A percentile compares a stretch with the other conserved stretches of the same genome.
Evolutionary conservation across 2,797 vertebrate genomes (phyloP).

Genomic region (Morus bassanus): DNA sequence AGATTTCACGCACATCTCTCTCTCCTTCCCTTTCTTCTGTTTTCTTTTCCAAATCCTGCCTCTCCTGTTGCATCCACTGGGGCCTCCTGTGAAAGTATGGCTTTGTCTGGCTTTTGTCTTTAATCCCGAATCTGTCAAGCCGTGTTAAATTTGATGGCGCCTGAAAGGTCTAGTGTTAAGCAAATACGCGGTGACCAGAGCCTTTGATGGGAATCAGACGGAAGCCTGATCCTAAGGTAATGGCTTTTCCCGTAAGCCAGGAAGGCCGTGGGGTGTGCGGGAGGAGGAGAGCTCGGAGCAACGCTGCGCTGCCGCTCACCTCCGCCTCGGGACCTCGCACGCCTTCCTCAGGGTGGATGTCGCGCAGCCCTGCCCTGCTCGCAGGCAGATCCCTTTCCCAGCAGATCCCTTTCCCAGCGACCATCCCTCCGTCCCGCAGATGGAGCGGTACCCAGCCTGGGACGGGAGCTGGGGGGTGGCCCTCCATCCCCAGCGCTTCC

Average conservation of each 20-base stretch:
- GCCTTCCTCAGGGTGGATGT: neutral
- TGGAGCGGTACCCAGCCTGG: rapidly evolving
- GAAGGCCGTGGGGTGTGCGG: neutral
- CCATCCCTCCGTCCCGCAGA: neutral
- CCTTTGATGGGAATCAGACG: constrained; percentile 64
- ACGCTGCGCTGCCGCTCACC: neutral
- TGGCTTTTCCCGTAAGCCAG: constrained; percentile 34
- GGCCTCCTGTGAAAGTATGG: constrained; percentile 48
- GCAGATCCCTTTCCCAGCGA: too few species aligned
- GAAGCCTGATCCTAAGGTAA: constrained; percentile 66
- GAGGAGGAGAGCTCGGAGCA: neutral
- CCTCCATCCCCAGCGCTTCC: neutral
- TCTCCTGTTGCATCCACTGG: neutral
- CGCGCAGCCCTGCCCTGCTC: neutral
- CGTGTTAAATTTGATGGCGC: constrained; percentile 67
- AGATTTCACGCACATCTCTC: neutral
- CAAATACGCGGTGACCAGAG: constrained; percentile 66
- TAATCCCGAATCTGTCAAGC: constrained; percentile 72
- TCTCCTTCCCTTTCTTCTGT: neutral
- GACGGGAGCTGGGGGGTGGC: rapidly evolving
- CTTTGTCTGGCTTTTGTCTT: constrained; percentile 71
- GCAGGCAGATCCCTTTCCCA: too few species aligned
- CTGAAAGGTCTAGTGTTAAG: constrained; percentile 73
- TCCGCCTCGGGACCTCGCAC: rapidly evolving
- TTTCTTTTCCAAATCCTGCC: neutral